These are phyloP conservation scores for Rhopalosiphum padi DNA, from an alignment of 1,140 invertebrate species.

Conservation along the genomic window DNA sequence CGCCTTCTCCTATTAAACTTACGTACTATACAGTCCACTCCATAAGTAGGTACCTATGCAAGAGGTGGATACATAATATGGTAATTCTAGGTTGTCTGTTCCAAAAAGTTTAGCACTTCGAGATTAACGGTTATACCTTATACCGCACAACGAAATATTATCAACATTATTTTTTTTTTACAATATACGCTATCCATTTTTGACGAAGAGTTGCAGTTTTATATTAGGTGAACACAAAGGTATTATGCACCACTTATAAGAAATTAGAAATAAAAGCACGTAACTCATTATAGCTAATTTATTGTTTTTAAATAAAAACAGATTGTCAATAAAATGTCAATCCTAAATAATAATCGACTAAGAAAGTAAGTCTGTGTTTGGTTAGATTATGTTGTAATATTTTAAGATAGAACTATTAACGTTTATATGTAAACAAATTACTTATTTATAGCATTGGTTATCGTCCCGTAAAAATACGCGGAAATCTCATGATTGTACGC, in stretches of 20 bases:
- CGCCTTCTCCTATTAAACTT: not conserved
- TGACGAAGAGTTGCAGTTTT: not conserved
- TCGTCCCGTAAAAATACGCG: not conserved
- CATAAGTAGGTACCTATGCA: not conserved
- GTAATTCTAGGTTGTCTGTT: not conserved
- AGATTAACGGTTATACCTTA: not conserved
- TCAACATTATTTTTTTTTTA: not conserved
- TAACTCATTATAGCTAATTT: not conserved
- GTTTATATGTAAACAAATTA: not conserved
- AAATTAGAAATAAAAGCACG: not conserved
- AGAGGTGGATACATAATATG: not conserved
- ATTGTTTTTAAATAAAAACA: not conserved
- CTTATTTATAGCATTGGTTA: too few relatives aligned
- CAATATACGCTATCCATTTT: not conserved
- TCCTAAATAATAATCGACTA: not conserved
- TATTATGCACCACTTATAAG: not conserved
- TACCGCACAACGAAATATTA: not conserved
- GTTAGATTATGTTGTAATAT: too few relatives aligned
- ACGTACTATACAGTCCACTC: not conserved
- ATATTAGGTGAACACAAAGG: too few relatives aligned
- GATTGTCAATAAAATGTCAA: not conserved
- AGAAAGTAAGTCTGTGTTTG: not conserved
- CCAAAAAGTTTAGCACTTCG: not conserved
- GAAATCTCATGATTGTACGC: not conserved
- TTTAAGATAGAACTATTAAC: too few relatives aligned